Percentiles rank a stretch among this genome's conserved stretches.
Evolutionary conservation across 2,797 vertebrate genomes (phyloP).

Genomic region (Spea hammondii): DNA sequence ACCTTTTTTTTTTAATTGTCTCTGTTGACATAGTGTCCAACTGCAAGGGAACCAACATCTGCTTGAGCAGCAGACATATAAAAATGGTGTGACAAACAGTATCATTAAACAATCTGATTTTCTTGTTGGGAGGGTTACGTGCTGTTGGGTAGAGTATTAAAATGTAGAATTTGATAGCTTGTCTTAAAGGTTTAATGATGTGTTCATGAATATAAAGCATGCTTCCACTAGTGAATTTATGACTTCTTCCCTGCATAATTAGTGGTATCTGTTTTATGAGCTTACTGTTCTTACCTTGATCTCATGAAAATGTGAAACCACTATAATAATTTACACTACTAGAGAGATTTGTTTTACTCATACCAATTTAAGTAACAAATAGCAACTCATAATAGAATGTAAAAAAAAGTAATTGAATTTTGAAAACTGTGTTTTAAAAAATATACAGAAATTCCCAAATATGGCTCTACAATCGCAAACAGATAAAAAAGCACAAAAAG

Average conservation of each 20-base stretch:
- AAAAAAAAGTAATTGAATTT: conserved; percentile 1
- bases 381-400: conserved; percentile 40
- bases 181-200: conserved; percentile 82
- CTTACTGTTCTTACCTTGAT: conserved; percentile 77
- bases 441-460: too few relatives aligned
- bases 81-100: conserved; percentile 71
- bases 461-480: too few relatives aligned
- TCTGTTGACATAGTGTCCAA: conserved; percentile 55
- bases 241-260: conserved; percentile 79
- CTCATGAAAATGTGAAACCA: conserved; percentile 75
- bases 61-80: conserved; percentile 68
- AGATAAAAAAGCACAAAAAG: too few relatives aligned
- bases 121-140: conserved; percentile 75
- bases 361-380: conserved; percentile 51
- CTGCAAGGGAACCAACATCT: conserved; percentile 62
- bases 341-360: conserved; percentile 60
- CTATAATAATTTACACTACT: conserved; percentile 75
- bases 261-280: conserved; percentile 82
- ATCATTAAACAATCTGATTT: conserved; percentile 77
- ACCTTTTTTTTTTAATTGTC: conserved; percentile 55
- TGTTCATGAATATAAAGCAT: conserved; percentile 81
- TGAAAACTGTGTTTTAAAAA: not conserved
- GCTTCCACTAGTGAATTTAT: conserved; percentile 73
- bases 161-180: conserved; percentile 77
- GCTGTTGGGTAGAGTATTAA: conserved; percentile 73